phyloP scores from a whole-genome alignment of 2,113 vertebrate species.

The Phaethornis superciliosus region DNA sequence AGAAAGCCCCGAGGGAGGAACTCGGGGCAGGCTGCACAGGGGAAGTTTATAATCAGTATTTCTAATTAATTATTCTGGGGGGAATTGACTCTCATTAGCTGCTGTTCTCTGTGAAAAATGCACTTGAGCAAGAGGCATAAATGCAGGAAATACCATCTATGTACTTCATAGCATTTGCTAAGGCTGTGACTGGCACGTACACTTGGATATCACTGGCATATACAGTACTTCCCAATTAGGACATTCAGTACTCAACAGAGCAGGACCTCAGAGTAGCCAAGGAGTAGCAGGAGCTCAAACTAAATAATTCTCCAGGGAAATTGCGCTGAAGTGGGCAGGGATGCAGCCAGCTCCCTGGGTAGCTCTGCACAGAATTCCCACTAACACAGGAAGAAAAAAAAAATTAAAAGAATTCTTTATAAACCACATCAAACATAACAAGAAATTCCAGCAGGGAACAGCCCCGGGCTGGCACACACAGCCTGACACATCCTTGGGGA shows the following conservation, averaged over 20 bases:
- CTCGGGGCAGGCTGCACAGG: too few species aligned
- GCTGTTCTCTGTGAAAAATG: background rate
- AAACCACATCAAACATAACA: rapidly evolving
- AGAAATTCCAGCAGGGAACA: too few species aligned
- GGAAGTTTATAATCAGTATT: background rate
- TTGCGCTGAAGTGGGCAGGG: background rate
- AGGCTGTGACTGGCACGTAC: background rate
- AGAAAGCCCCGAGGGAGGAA: too few species aligned
- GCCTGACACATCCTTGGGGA: too few species aligned
- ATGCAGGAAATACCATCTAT: background rate
- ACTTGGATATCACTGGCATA: rapidly evolving
- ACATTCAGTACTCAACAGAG: background rate
- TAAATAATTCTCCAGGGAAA: background rate
- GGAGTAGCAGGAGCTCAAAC: background rate
- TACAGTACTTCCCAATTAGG: background rate
- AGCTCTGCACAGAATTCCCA: background rate
- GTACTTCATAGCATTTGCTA: too few species aligned
- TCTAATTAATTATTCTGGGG: background rate
- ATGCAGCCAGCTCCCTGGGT: background rate
- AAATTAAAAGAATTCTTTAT: background rate
- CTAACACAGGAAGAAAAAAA: background rate
- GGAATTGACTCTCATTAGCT: background rate
- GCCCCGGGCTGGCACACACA: rapidly evolving
- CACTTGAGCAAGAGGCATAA: background rate
- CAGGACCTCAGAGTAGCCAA: background rate